Base-by-base conservation (phyloP, 2,888 invertebrate species). In the Euzophera pinguis region DNA sequence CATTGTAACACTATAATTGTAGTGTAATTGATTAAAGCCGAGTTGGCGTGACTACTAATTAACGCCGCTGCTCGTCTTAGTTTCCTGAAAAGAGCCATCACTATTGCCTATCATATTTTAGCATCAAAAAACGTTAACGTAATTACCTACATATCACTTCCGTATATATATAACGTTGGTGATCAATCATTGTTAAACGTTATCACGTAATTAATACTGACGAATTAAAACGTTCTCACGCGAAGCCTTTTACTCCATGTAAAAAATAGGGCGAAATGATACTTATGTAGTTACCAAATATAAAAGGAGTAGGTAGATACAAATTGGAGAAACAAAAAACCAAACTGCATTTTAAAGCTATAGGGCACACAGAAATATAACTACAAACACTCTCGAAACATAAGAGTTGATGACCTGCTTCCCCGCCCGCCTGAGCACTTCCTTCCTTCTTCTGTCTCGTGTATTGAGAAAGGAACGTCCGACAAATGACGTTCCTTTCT, bases 11-110 rank as follows among this genome's bases (percentile, higher is more conserved):
- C 32, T 16, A 29, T 29, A 32, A 32, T 43, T 43, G 32, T 32
- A 32, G 32, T 45, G n/a, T 32, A 45, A 49, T 38, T 49, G 29
- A 49, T 49, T 37, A 49, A 38, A 49, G 14, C 16, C 7, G 29
- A 12, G 47, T 13, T 48, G 22, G 48, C 48, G 48, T 49, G 48
- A 38, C 38, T 49, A 27, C 48, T 49, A 49, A 49, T 49, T 49
- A 49, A n/a, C 38, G 10, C 14, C 38, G 10, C 14, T 6, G n/a
- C 14, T 13, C 12, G 47, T 49, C 37, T 22, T n/a, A 39, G 14
- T 37, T 49, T 38, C 48, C 38, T 37, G 22, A 38, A 49, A 12
- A 32, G 9, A 16, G 10, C 22, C 38, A 49, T 38, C 48, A 38
- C 38, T 22, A 10, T 13, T 37, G 27, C 38, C 48, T 49, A 49